Conservation (phyloP, 2,797 vertebrate species). For the Chlorospingus flavigularis region DNA sequence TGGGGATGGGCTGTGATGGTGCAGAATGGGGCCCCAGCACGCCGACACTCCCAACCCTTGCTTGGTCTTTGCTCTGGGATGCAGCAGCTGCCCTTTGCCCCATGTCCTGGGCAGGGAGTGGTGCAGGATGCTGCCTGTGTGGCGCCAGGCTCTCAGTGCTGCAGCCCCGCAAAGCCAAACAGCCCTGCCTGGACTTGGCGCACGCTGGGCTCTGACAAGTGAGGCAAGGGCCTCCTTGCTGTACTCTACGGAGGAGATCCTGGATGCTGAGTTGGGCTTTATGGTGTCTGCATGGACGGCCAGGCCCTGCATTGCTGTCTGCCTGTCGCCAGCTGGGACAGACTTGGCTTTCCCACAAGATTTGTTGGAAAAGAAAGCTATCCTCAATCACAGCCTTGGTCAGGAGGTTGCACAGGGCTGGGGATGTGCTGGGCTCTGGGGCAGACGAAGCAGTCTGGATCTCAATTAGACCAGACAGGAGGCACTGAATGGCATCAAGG, state of each 20-base stretch:
- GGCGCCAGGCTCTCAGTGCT: fast-evolving
- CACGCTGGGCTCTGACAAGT: fast-evolving
- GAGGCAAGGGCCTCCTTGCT: background rate
- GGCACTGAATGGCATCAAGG: background rate
- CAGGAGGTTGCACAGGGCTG: fast-evolving
- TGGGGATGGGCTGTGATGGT: background rate
- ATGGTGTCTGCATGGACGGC: background rate
- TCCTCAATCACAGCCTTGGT: background rate
- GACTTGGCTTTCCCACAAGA: fast-evolving
- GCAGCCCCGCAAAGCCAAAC: background rate
- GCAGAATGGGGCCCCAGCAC: background rate
- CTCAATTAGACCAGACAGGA: background rate
- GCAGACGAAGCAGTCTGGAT: background rate
- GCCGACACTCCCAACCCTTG: fast-evolving
- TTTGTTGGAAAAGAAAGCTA: background rate
- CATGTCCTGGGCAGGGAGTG: fast-evolving
- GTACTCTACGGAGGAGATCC: fast-evolving
- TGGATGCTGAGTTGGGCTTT: background rate
- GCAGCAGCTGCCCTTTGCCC: background rate
- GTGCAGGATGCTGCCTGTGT: background rate
- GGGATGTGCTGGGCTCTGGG: background rate
- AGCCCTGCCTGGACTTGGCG: background rate
- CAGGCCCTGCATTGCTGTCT: background rate
- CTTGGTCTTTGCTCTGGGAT: fast-evolving
- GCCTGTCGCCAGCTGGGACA: background rate